Percentiles rank a stretch among this genome's conserved stretches.
Evolutionary conservation across 2,888 invertebrate genomes (phyloP).

Genomic region (Hypena proboscidalis): DNA sequence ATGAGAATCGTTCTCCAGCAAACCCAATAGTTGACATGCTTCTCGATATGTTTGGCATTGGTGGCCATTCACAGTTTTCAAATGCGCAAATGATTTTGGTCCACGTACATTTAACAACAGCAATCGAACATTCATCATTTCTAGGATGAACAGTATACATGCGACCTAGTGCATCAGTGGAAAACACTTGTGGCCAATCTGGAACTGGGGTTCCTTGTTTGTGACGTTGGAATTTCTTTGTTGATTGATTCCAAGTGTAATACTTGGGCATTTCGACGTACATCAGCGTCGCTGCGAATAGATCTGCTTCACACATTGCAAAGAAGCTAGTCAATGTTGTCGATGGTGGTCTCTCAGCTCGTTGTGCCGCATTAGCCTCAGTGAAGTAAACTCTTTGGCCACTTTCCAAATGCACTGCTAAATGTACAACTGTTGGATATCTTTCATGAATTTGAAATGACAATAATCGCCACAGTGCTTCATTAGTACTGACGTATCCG

Average conservation of each 20-base stretch:
- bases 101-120: slow-evolving; percentile 21
- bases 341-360: slow-evolving; percentile 12
- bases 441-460: slow-evolving; percentile 27
- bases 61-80: slow-evolving; percentile 23
- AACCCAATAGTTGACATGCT: slow-evolving; percentile 22
- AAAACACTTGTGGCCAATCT: no score
- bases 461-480: slow-evolving; percentile 40
- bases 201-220: no score
- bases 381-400: slow-evolving; percentile 12
- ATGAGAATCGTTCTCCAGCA: slow-evolving; percentile 22
- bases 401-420: slow-evolving; percentile 4
- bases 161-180: no score
- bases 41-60: slow-evolving; percentile 21
- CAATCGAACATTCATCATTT: no score
- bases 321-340: slow-evolving; percentile 10
- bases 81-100: slow-evolving; percentile 23
- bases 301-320: slow-evolving; percentile 5
- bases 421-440: slow-evolving; percentile 15
- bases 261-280: slow-evolving; percentile 14
- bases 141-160: no score
- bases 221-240: slow-evolving; percentile 19
- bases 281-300: slow-evolving; percentile 6
- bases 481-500: slow-evolving; percentile 38
- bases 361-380: slow-evolving; percentile 6
- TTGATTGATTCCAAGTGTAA: slow-evolving; percentile 12